A percentile compares a stretch with the other conserved stretches of the same genome.
Conservation (phyloP, 30 jellyfish, hydroid and myxozoan species). For the Aurelia aurita region DNA sequence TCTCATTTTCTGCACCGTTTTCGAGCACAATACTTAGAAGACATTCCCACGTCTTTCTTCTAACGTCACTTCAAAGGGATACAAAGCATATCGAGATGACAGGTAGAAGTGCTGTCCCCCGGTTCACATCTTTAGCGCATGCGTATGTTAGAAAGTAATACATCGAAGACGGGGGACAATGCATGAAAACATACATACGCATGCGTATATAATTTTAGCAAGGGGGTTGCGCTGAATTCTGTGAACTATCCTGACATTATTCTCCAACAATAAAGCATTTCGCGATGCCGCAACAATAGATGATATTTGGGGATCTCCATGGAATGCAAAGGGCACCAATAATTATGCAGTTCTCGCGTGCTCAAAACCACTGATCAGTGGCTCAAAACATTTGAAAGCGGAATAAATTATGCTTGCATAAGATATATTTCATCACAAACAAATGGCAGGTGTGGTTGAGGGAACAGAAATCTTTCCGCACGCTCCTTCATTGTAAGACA, state of each 20-base stretch:
- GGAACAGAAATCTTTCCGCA: too few species aligned
- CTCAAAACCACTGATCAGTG: too few species aligned
- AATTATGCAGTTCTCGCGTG: slow-evolving; percentile 38
- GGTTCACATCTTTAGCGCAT: too few species aligned
- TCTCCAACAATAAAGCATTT: slow-evolving; percentile 8
- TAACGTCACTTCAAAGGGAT: slow-evolving; percentile 41
- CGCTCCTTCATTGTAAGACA: too few species aligned
- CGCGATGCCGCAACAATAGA: slow-evolving; percentile 63
- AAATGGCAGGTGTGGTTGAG: not conserved
- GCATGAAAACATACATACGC: too few species aligned
- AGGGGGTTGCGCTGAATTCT: too few species aligned
- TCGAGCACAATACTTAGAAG: slow-evolving; percentile 42
- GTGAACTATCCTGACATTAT: too few species aligned
- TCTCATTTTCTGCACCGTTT: slow-evolving; percentile 77
- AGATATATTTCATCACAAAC: not conserved
- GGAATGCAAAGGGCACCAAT: slow-evolving; percentile 24
- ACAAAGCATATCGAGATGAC: too few species aligned
- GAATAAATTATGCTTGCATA: slow-evolving; percentile 9
- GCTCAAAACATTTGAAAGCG: not conserved
- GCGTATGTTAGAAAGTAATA: too few species aligned
- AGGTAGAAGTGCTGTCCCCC: too few species aligned
- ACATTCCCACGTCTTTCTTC: slow-evolving; percentile 52
- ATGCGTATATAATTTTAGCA: too few species aligned
- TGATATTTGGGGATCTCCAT: slow-evolving; percentile 65
- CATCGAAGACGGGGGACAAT: too few species aligned